These are phyloP conservation scores for Nemurella pictetii DNA, from an alignment of 2,888 invertebrate species.

Conservation along the genomic window DNA sequence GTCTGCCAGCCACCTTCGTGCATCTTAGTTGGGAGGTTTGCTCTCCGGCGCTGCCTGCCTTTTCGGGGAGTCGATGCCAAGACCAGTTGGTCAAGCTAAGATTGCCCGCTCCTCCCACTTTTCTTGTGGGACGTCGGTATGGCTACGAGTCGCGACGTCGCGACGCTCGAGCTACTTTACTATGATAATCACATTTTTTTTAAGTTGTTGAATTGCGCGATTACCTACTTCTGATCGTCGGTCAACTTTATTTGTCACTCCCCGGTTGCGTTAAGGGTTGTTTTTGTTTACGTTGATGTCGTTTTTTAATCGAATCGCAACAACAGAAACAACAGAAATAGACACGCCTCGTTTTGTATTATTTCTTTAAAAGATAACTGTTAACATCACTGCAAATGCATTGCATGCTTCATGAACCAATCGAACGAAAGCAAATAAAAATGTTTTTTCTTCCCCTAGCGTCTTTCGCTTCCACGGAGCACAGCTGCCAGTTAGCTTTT, in stretches of 20 bases:
- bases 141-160: background rate
- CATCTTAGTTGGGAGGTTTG: conserved; percentile 10
- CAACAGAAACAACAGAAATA: too few relatives aligned
- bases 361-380: too few relatives aligned
- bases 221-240: too few relatives aligned
- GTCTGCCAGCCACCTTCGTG: conserved; percentile 4
- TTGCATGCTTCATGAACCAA: background rate
- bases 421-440: too few relatives aligned
- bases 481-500: background rate
- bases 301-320: too few relatives aligned
- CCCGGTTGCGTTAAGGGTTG: too few relatives aligned
- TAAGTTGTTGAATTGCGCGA: too few relatives aligned
- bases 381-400: background rate
- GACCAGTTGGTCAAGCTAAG: conserved; percentile 22
- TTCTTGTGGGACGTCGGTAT: background rate
- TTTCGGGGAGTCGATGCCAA: conserved; percentile 18
- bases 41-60: background rate
- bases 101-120: conserved; percentile 9
- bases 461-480: background rate
- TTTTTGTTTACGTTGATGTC: too few relatives aligned
- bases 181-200: background rate
- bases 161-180: background rate
- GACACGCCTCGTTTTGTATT: too few relatives aligned
- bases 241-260: too few relatives aligned
- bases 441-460: background rate